Evolutionary conservation across 2,888 invertebrate species (phyloP), one percentile per base, ranked within the genome.

Genomic region (Taenaris catops): DNA sequence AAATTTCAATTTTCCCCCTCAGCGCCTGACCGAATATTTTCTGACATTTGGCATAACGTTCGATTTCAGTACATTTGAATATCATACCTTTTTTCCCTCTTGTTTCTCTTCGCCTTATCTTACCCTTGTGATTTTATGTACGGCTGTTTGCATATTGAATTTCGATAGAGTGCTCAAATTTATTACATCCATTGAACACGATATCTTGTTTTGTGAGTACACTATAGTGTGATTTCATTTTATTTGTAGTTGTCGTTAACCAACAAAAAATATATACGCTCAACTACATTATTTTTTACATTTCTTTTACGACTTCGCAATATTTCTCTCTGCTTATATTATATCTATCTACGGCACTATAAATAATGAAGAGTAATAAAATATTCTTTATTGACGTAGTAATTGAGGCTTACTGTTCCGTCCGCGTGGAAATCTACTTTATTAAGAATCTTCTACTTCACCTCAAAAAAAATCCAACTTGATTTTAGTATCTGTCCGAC

Each of bases 71-170:
- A 70, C 71, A 69, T 79, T 71, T 70, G 70, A 78, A 80, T 83
- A 81, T 67, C 79, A 80, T 79, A 79, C 18, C 25, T 72, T 75
- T 74, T 32, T 78, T 76, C 72, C 63, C 70, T 65, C 66, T 58
- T 43, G 52, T 54, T 31, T 7, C 29, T 8, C 45, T 38, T 57
- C 51, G 54, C 60, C 79, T 80, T 79, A 79, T 81, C 72, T 73
- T 63, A 54, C 83, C 74, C 79, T 64, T 61, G 80, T 65, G 81
- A 74, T 78, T 75, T 67, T 62, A 60, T 63, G 65, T 64, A 58
- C 48, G 49, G 49, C 52, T 55, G 78, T 83, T 81, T 81, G 64
- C 74, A 80, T 83, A 81, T 80, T 67, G 81, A 69, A 78, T 81
- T 75, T 50, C 71, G 68, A 79, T 83, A 72, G 72, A 71, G 64